Base-by-base conservation (phyloP, 2,113 vertebrate species). In the Colistium nudipinnis region DNA sequence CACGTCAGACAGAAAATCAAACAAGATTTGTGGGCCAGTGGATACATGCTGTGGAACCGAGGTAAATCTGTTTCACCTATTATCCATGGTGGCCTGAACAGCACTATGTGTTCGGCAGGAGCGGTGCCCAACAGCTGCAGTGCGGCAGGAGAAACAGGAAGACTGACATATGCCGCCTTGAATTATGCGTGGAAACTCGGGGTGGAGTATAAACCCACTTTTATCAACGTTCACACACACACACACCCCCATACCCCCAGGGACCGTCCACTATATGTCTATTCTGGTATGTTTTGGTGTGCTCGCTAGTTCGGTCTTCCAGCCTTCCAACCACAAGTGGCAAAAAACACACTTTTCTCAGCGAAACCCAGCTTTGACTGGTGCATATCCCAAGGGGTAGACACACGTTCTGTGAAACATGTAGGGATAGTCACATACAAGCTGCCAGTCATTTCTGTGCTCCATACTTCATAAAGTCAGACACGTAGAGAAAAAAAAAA, bases 51-150 rank as follows among this genome's bases (percentile, higher is more conserved):
- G 16, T 53, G 24, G 36, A 30, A 19, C 10, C 2, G 6, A 44
- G 4, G 19, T 35, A 41, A 28, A 68, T 70, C 43, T 39, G 31
- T 73, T 74, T 54, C 45, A 47, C 24, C 3, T 49, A 53, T 52
- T 31, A 49, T 45, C 41, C 51, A 66, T 4, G 68, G 35, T 62
- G 64, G 38, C 55, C 57, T 39, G 33, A 39, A 41, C 35, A 20
- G 24, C 24, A 28, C 7, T 36, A 4, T 33, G 57, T 48, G 41
- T 45, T 64, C 14, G 27, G 16, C 44, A 33, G 22, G 53, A 38
- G 61, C 41, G 36, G 28, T 28, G 64, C 39, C 35, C 53, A 60
- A 59, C 49, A 72, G 54, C 76, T 75, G 74, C 74, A 82, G 36
- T 62, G 62, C 38, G 27, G 48, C 49, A 57, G 36, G 31, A 72